Conservation (phyloP, 1,140 invertebrate genomes). For the Parapsyche elsis region DNA sequence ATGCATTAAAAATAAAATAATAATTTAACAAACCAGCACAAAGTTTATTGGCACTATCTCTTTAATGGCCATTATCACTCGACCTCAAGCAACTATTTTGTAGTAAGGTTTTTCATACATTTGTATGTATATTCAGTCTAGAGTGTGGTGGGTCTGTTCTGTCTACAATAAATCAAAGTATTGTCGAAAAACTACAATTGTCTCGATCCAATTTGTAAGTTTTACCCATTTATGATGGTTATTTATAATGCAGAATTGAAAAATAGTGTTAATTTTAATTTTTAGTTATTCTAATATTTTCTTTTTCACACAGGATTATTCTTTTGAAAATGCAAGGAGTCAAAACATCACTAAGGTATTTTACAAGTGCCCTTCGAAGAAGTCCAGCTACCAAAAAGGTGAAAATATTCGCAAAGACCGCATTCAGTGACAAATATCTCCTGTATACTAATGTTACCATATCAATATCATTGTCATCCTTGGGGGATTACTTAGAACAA, state of each 20-base stretch:
- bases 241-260: too few species aligned
- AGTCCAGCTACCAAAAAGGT: constrained; percentile 43
- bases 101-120: neutral
- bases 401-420: constrained; percentile 58
- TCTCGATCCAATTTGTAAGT: too few species aligned
- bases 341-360: constrained; percentile 33
- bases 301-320: too few species aligned
- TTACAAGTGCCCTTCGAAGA: constrained; percentile 32
- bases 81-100: constrained; percentile 11
- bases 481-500: constrained; percentile 88
- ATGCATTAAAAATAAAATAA: too few species aligned
- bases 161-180: too few species aligned
- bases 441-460: constrained; percentile 88
- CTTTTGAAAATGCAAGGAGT: constrained; percentile 40
- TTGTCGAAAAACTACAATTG: too few species aligned
- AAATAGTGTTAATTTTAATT: too few species aligned
- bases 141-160: too few species aligned
- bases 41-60: constrained; percentile 4
- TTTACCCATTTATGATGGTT: too few species aligned
- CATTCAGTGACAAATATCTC: constrained; percentile 80
- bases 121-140: too few species aligned
- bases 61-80: constrained; percentile 19
- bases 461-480: constrained; percentile 78
- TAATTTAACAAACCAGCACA: neutral
- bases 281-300: too few species aligned